Conservation (phyloP, 2,113 vertebrate species). For the Tetrax tetrax region DNA sequence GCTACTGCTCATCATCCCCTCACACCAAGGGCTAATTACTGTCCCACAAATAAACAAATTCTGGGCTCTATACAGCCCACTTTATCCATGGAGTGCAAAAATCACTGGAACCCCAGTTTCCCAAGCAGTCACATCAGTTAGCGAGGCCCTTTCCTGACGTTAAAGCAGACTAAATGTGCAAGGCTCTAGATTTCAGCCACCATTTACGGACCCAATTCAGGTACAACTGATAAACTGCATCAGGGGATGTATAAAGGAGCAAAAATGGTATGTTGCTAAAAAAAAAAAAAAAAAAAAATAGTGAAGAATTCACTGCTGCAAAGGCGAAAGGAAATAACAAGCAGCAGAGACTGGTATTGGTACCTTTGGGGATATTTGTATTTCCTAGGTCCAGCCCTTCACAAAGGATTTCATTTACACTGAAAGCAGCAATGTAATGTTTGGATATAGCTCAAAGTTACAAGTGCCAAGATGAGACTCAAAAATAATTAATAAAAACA, state of each 20-base stretch:
- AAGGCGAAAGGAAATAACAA: background rate
- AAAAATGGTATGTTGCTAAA: accelerated
- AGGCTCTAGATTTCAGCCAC: background rate
- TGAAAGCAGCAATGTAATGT: background rate
- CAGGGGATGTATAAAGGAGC: background rate
- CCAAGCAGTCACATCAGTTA: background rate
- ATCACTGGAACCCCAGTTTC: background rate
- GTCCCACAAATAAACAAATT: background rate
- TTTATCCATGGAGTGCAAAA: background rate
- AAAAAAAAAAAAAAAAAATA: background rate
- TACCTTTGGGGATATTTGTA: background rate
- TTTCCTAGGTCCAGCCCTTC: background rate
- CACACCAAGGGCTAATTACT: background rate
- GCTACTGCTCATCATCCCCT: background rate
- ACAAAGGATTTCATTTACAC: background rate
- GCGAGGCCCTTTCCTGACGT: background rate
- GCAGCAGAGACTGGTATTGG: background rate
- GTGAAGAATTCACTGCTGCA: background rate
- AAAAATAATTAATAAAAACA: slow-evolving; percentile 44
- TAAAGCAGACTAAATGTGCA: accelerated
- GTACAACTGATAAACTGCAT: background rate
- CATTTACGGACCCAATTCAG: background rate
- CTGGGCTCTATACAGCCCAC: background rate
- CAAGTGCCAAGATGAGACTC: background rate
- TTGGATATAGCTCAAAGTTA: background rate